These are phyloP conservation scores for Drosophila paramelanica DNA, from an alignment of 2,888 invertebrate species.

Conservation along the genomic window DNA sequence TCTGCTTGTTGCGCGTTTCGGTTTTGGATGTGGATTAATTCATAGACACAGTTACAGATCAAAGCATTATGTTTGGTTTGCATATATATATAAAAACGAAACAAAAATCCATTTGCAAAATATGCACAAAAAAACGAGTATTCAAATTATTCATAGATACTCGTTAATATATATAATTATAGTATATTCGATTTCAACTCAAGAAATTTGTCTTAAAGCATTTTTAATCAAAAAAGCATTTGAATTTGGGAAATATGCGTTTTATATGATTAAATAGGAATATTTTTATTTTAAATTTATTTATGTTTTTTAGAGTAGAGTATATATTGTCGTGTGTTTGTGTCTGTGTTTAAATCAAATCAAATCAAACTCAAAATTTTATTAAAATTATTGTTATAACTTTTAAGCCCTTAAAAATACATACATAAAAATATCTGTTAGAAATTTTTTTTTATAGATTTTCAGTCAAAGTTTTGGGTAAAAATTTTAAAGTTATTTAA, in stretches of 20 bases:
- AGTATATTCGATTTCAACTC: constrained; percentile 9
- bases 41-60: constrained; percentile 56
- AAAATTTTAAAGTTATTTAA: too few species aligned
- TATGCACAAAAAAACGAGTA: constrained; percentile 37
- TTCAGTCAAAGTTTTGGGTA: too few species aligned
- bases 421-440: too few species aligned
- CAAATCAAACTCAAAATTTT: neutral
- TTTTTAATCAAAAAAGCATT: constrained; percentile 30
- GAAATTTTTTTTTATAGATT: too few species aligned
- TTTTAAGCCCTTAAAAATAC: too few species aligned
- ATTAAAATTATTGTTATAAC: too few species aligned
- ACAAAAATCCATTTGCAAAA: constrained; percentile 56
- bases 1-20: constrained; percentile 63
- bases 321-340: constrained; percentile 4
- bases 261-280: constrained; percentile 15
- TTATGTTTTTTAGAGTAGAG: neutral
- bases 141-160: constrained; percentile 10
- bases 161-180: constrained; percentile 5
- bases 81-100: constrained; percentile 38
- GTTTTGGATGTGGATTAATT: constrained; percentile 35
- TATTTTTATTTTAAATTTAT: constrained; percentile 12
- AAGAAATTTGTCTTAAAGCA: constrained; percentile 9
- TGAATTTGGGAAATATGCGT: constrained; percentile 34
- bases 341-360: constrained; percentile 2
- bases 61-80: constrained; percentile 36